These are phyloP conservation scores for Operophtera brumata DNA, from an alignment of 2,888 invertebrate genomes.

Conservation along the genomic window DNA sequence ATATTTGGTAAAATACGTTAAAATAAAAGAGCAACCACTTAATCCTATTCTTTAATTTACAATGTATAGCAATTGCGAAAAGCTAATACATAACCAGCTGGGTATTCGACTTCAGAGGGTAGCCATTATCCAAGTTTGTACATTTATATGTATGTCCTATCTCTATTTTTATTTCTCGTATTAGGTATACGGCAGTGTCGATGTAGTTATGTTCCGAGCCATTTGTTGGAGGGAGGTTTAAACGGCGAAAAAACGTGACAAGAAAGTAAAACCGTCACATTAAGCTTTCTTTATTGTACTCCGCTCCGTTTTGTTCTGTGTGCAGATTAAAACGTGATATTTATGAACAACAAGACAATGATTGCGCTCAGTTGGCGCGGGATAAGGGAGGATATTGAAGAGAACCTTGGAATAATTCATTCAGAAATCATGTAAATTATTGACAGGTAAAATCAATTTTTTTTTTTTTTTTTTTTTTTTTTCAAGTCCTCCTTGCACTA, in stretches of 20 bases:
- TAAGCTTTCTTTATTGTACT: constrained; percentile 64
- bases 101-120: not conserved
- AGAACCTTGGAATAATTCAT: too few species aligned
- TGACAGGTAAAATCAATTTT: too few species aligned
- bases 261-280: constrained; percentile 69
- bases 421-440: too few species aligned
- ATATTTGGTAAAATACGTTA: too few species aligned
- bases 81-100: too few species aligned
- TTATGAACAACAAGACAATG: constrained; percentile 48
- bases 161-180: constrained; percentile 46
- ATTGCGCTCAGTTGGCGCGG: constrained; percentile 28
- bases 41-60: too few species aligned
- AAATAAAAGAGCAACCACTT: too few species aligned
- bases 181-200: constrained; percentile 49
- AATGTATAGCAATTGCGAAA: too few species aligned
- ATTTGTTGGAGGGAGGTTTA: constrained; percentile 70
- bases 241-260: constrained; percentile 74
- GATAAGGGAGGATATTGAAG: not conserved
- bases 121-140: not conserved
- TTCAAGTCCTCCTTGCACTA: too few species aligned
- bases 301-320: constrained; percentile 59
- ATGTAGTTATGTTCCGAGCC: constrained; percentile 66
- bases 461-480: too few species aligned
- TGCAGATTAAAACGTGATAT: constrained; percentile 68
- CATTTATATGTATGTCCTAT: constrained; percentile 2